phyloP scores from a whole-genome alignment of 64 coral and sea anemone species.

The Montipora efflorescens region DNA sequence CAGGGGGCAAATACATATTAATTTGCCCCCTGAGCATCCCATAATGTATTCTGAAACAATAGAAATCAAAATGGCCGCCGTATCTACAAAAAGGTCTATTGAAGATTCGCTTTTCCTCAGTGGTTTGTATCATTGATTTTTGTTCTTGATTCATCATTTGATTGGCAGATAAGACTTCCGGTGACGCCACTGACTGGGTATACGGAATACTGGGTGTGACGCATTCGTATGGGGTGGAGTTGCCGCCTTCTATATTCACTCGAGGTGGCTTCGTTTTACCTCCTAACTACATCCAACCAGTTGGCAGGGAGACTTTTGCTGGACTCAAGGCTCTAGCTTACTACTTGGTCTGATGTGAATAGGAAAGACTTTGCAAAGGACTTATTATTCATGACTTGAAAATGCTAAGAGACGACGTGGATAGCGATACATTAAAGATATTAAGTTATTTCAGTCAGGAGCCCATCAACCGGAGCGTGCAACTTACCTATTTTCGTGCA shows the following conservation, averaged over 20 bases:
- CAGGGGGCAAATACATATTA: too few relatives aligned
- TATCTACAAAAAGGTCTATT: too few relatives aligned
- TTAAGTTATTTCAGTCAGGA: too few relatives aligned
- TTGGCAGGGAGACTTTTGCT: slow-evolving; percentile 70
- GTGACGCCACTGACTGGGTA: slow-evolving; percentile 93
- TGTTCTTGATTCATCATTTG: not conserved
- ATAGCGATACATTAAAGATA: too few relatives aligned
- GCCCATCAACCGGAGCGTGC: too few relatives aligned
- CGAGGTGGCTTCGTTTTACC: slow-evolving; percentile 66
- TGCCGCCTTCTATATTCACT: slow-evolving; percentile 57
- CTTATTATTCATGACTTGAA: not conserved
- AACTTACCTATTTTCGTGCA: too few relatives aligned
- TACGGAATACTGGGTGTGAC: slow-evolving; percentile 77
- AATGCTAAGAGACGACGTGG: not conserved
- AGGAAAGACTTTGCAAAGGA: not conserved
- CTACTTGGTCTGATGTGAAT: slow-evolving; percentile 2
- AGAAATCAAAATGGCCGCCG: too few relatives aligned
- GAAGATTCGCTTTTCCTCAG: too few relatives aligned
- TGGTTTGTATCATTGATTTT: not conserved
- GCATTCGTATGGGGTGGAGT: slow-evolving; percentile 91
- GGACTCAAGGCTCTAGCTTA: slow-evolving; percentile 53
- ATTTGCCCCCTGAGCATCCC: too few relatives aligned
- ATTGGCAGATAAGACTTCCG: slow-evolving; percentile 81
- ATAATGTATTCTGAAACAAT: too few relatives aligned
- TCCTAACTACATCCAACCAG: slow-evolving; percentile 52